Evolutionary conservation across 2,113 vertebrate species (phyloP), one percentile per base, ranked within the genome.

Genomic region (Penelope pileata): DNA sequence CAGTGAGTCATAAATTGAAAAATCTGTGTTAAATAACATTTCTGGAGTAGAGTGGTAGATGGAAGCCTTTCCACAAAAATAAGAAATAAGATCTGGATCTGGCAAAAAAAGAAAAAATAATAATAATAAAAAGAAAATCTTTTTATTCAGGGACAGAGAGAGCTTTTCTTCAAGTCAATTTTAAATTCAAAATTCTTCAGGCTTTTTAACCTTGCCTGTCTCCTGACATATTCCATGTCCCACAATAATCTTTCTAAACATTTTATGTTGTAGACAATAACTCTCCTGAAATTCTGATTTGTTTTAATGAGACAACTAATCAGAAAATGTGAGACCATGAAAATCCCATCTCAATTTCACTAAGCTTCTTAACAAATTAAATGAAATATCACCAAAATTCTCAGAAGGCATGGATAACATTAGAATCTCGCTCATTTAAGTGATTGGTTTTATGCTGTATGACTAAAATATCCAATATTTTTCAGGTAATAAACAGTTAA

Each of bases 301-400:
- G 62, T 90, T 81, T 62, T 34, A 48, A 75, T 76, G 51, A 72
- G 9, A 24, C 64, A 81, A 30, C 10, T 86, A 72, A 94, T 7
- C 19, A 86, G 29, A 48, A 88, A 91, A 83, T 1, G 1, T 7
- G 51, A 86, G 45, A 69, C 32, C 32, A 10, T 32, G 34, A 91
- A 96, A 95, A 88, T 72, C 80, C 80, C 43, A 11, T 86, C 88
- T 92, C 78, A 84, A 73, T 78, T 94, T 93, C 66, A 36, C 58
- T 79, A n/a, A 79, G 43, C 36, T 72, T 47, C 68, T 45, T 64
- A 80, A 75, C 3, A 56, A 78, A 70, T 76, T 24, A 66, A 78
- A 79, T 0, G 5, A 67, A 81, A 75, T 6, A 8, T 67, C 45
- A 48, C 48, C 66, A 42, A 93, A 91, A 56, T 23, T n/a, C 68